Conservation (phyloP, 2,113 vertebrate genomes). For the Tyrannus savana region DNA sequence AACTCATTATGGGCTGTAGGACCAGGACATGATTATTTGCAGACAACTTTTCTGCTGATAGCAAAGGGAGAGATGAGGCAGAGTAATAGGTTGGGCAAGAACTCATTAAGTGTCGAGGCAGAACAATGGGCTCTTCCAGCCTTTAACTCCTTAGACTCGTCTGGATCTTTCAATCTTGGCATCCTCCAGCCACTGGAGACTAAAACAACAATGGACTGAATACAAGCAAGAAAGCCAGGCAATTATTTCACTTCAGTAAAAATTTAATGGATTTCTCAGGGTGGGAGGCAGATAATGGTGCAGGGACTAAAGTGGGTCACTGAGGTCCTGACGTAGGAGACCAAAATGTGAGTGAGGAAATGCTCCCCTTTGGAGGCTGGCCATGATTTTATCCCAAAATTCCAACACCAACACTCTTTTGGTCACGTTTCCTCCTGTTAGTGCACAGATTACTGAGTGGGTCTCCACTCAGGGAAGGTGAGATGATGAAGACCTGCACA, state of each 20-base stretch:
- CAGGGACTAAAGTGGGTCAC: neutral
- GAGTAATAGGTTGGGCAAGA: slow-evolving; percentile 30
- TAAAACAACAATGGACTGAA: neutral
- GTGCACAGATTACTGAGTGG: no score
- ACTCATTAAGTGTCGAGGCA: slow-evolving; percentile 31
- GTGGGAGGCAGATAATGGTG: neutral
- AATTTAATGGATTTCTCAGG: neutral
- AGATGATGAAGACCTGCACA: no score
- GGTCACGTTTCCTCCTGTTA: no score
- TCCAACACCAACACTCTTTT: neutral
- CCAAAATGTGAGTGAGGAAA: neutral
- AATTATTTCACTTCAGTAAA: slow-evolving; percentile 34
- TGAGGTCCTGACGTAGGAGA: neutral
- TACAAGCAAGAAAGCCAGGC: neutral
- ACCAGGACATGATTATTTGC: neutral
- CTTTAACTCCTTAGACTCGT: slow-evolving; percentile 30
- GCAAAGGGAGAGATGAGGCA: neutral
- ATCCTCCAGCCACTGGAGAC: slow-evolving; percentile 39
- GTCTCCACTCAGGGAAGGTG: no score
- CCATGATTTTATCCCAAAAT: neutral
- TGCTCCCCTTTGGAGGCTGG: neutral
- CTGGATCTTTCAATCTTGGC: slow-evolving; percentile 35
- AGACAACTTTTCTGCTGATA: slow-evolving; percentile 16
- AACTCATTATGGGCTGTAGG: slow-evolving; percentile 18
- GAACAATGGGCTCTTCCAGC: slow-evolving; percentile 35